Base-by-base conservation (phyloP, 2,888 invertebrate genomes). In the Watsonalla cultraria region DNA sequence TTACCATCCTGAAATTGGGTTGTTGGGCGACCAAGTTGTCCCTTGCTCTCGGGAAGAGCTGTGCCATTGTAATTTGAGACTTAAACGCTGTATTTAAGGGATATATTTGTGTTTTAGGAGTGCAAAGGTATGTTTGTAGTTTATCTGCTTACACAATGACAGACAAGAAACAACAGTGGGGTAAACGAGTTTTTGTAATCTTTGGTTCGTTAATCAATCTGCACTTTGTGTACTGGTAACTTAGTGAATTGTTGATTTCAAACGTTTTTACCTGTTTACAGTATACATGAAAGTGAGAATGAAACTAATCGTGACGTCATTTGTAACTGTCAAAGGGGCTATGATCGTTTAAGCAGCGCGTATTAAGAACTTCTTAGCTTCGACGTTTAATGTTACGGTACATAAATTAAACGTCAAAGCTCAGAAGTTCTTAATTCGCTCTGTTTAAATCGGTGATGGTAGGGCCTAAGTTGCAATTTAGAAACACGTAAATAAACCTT, bases 131-230 rank as follows among this genome's bases (percentile, higher is more conserved):
- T 60, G 51, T 61, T 70, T 67, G 70, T 69, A 58, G 61, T 62
- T 65, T 66, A 69, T 64, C 68, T 79, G 81, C 82, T 86, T 80
- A 75, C 67, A 68, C 72, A 78, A 59, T 79, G 86, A 84, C 77
- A 79, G 87, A 88, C 82, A 75, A 68, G 78, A 72, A 74, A 78
- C 86, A 86, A 82, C 82, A 78, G 82, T 73, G 71, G 71, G 71
- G 75, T 78, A 76, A 74, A 76, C 49, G 5, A 7, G 14, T 49
- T 37, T 13, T 49, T 62, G 65, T 65, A 72, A 72, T 66, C 75
- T 76, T 76, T 77, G 60, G 64, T 72, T 72, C 70, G 70, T 81
- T 80, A 78, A 79, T 81, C 80, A 70, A 74, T 78, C 76, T 70
- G 62, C 73, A 62, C 62, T 55, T 65, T 53, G 63, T 68, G 71